Evolutionary conservation across 2,113 vertebrate genomes (phyloP), one percentile per base, ranked within the genome.

Genomic region (Oreochromis niloticus): DNA sequence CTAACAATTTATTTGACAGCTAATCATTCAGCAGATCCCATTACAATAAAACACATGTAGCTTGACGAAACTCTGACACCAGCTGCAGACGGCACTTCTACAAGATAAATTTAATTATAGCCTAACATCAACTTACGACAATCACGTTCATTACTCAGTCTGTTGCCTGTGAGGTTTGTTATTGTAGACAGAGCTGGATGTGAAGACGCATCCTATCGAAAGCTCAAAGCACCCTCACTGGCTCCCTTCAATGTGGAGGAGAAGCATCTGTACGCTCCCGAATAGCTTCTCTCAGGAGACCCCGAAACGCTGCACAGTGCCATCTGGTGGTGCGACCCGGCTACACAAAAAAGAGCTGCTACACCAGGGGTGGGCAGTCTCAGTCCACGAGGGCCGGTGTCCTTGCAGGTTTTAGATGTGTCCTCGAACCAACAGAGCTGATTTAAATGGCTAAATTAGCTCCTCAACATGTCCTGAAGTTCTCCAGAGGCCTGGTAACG

Each of bases 241-340:
- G 4, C 19, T 68, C 43, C 43, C 13, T 46, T 46, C 13, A 46
- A 6, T 46, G 43, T 46, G 48, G 48, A 52, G 7, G 48, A 19
- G 48, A 19, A 52, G 48, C 48, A 19, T 7, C 48, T 52, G 16
- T 52, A 52, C 48, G 4, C 7, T 52, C 17, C 16, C 8, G 17
- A 16, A 48, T 16, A 12, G 3, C 14, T 48, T 48, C 46, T 16
- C 66, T 41, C 43, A 2, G n/a, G 36, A 71, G 36, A 71, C 36
- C 66, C n/a, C 1, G 7, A 36, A n/a, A 71, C 7, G 3, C 36
- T 43, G n/a, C 10, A 66, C 17, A 36, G 61, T 7, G 32, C 10
- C 32, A 12, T 66, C 17, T 12, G 32, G 6, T 66, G 32, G 17
- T 0, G 61, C 10, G 0, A 66, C 6, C 61, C 2, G 1, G 17